Base-by-base conservation (phyloP, 2,888 invertebrate species). In the Bugula neritina region DNA sequence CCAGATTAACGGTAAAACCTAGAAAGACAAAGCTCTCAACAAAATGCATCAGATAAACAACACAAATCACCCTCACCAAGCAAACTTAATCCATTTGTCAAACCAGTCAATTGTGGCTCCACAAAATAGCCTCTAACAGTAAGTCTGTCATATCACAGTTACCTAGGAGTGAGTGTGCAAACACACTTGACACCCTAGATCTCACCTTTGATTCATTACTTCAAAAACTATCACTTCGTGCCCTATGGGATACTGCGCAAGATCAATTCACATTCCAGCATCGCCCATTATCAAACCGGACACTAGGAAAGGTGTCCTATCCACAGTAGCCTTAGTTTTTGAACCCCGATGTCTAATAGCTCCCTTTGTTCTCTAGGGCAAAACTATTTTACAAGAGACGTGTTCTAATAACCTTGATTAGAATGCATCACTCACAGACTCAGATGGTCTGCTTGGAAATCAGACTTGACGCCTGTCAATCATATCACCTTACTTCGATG, bases 341-440 rank as follows among this genome's bases (percentile, higher is more conserved):
- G 76, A 76, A 69, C 76, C 76, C 0, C 31, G 75, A 0, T 76
- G 76, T 55, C 73, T 76, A 23, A 27, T 75, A 0, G 73, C 73
- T 27, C 75, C 76, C 1, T 58, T 74, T 35, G 70, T 72, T 0
- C 71, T 76, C 3, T 23, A 27, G 17, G 76, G 74, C 21, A 75
- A 72, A 54, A 54, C 23, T 21, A 27, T 31, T 35, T 25, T 72
- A 10, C 58, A 76, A 34, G 58, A 71, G n/a, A 27, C 25, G 31
- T 27, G 75, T 73, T 69, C 57, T 21, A 43, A 71, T 63, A 25
- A 35, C 3, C 27, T 57, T 35, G 71, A 74, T 13, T 54, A 31
- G 73, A 71, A 69, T 71, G 54, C 35, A 57, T 69, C 69, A 35
- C 55, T 71, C 54, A 35, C 71, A 43, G 17, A 57, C 10, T 10